A percentile compares a stretch with the other conserved stretches of the same genome.
These are phyloP conservation scores for Artemia sinica DNA, from an alignment of 2,888 invertebrate species.

Conservation along the genomic window DNA sequence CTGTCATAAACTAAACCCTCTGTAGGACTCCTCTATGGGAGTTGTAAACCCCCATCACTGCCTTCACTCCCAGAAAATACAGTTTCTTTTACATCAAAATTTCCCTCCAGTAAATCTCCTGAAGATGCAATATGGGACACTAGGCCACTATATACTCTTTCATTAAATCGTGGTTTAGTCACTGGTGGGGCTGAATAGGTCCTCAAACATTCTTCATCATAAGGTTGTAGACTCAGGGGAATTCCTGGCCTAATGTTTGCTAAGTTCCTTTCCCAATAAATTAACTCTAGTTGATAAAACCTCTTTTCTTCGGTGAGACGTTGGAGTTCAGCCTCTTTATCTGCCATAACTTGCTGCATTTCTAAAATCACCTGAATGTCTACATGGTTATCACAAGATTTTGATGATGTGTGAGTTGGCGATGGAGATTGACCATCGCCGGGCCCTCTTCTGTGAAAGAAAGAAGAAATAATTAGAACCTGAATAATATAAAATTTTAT, in stretches of 20 bases:
- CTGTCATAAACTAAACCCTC: neutral
- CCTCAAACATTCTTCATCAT: constrained; percentile 8
- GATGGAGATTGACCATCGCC: constrained; percentile 22
- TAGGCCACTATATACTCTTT: neutral
- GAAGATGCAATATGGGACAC: neutral
- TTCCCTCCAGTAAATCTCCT: neutral
- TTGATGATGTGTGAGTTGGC: constrained; percentile 3
- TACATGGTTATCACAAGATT: constrained; percentile 19
- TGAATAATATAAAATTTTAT: too few species aligned
- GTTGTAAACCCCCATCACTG: constrained; percentile 7
- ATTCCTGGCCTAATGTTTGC: constrained; percentile 17
- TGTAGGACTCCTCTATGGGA: neutral
- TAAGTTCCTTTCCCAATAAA: constrained; percentile 23
- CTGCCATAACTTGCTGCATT: constrained; percentile 39
- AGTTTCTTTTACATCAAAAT: neutral
- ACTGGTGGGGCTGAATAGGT: constrained; percentile 22
- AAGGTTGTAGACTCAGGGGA: constrained; percentile 19
- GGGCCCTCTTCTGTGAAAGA: constrained; percentile 18
- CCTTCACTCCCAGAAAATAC: constrained; percentile 5
- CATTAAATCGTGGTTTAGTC: constrained; percentile 20
- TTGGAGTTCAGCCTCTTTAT: constrained; percentile 41
- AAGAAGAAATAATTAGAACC: neutral
- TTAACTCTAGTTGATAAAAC: constrained; percentile 39
- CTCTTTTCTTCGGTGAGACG: constrained; percentile 41
- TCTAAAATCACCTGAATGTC: constrained; percentile 37